Evolutionary conservation across 2,113 vertebrate genomes (phyloP), one percentile per base, ranked within the genome.

Genomic region (Periophthalmus modestus): DNA sequence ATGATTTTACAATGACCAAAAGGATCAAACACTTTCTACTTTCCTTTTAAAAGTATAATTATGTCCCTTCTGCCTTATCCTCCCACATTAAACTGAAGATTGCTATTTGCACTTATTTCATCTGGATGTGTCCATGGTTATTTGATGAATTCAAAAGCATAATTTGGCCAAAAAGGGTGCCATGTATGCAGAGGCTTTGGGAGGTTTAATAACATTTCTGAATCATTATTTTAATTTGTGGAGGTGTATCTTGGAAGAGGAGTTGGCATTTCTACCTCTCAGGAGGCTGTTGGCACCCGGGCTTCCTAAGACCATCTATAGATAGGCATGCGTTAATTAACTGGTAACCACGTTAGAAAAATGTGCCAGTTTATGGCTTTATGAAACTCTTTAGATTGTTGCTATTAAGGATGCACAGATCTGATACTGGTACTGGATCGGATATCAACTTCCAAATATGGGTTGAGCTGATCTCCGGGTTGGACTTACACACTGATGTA

Each of bases 1-100:
- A 74, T 63, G 34, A 19, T 70, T 36, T 59, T 73, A 82, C 75
- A 79, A 54, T 82, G 75, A 72, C 74, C 47, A 65, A 83, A 78
- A 70, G 69, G 16, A 23, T 62, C 65, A 69, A 69, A 47, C 15
- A 43, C 74, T 76, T 73, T 79, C n/a, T 33, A 21, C 34, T 75
- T 50, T 74, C 54, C 70, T 78, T 77, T 81, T 34, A 69, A 72
- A 72, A 81, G 74, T 71, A 75, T 76, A 65, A 74, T 78, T 34
- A 80, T 71, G 72, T 28, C 39, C 11, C 36, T 55, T 68, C 48
- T 71, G 28, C 62, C 36, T 73, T 48, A 48, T 15, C 36, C 57
- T 77, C 66, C 34, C 39, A 66, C 52, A 36, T 16, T 75, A 12
- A 34, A 63, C 21, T 3, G 6, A 43, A 18, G 28, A 68, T 33